A percentile compares a stretch with the other conserved stretches of the same genome.
Conservation (phyloP, 2,113 vertebrate species). For the Hemiprocne comata region DNA sequence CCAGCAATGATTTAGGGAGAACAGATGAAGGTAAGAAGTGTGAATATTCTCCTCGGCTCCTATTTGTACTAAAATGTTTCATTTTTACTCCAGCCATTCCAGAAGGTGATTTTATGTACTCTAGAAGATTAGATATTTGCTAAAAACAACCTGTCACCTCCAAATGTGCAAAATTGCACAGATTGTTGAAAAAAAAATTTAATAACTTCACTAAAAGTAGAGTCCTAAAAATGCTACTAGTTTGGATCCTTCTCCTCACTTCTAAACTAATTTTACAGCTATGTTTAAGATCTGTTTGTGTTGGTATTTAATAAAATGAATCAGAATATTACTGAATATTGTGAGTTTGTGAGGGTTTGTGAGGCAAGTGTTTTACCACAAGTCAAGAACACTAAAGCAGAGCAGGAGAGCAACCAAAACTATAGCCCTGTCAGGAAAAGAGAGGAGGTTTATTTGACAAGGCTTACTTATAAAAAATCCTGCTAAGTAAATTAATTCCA, state of each 20-base stretch:
- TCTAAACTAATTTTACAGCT: background rate
- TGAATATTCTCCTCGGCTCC: background rate
- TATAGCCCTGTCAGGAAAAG: background rate
- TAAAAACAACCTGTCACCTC: background rate
- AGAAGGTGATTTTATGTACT: background rate
- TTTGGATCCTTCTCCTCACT: background rate
- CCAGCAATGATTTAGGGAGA: background rate
- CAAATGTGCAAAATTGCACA: background rate
- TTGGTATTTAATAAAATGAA: background rate
- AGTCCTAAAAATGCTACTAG: background rate
- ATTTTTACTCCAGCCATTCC: background rate
- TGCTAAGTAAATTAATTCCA: conserved; percentile 1
- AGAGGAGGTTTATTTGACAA: background rate
- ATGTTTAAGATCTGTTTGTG: background rate
- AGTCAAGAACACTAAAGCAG: background rate
- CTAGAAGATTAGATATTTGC: background rate
- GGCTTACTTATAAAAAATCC: background rate
- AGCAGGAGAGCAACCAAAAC: background rate
- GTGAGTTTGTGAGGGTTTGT: too few relatives aligned
- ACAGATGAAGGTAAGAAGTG: background rate
- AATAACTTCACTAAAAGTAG: background rate
- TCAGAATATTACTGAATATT: background rate
- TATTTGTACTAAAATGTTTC: background rate
- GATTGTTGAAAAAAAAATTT: background rate
- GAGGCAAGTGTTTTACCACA: background rate